Evolutionary conservation across 1,140 invertebrate species (phyloP).

Genomic region (Rhagoletis pomonella): DNA sequence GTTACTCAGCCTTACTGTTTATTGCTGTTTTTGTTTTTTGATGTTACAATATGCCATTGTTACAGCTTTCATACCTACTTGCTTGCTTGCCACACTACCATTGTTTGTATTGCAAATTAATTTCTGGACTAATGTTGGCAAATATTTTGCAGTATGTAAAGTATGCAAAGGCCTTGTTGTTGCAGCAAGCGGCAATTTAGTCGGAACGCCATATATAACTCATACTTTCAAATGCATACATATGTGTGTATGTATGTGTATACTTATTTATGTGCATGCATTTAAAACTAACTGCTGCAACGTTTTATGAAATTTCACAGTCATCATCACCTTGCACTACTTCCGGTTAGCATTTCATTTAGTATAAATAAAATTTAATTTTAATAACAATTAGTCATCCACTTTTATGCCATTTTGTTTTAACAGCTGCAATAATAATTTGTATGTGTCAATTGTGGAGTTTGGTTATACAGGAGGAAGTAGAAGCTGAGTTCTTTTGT

Average conservation of each 20-base stretch:
- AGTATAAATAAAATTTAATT: constrained; percentile 4
- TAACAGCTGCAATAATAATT: constrained; percentile 22
- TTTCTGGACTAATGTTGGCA: background rate
- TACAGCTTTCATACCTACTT: background rate
- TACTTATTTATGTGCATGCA: background rate
- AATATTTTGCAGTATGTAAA: background rate
- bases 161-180: background rate
- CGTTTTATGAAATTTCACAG: background rate
- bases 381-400: background rate
- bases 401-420: background rate
- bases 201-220: too few relatives aligned
- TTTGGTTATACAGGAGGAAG: background rate
- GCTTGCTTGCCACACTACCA: constrained; percentile 3
- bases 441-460: background rate
- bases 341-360: background rate
- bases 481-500: background rate
- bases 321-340: background rate
- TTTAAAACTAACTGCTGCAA: background rate
- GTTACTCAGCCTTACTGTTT: constrained; percentile 1
- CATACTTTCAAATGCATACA: too few relatives aligned
- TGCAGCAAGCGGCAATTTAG: background rate
- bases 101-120: constrained; percentile 48
- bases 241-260: background rate
- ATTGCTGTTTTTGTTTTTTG: background rate
- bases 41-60: background rate